phyloP scores from a whole-genome alignment of 1,140 invertebrate genomes.

The Zeugodacus cucurbitae region DNA sequence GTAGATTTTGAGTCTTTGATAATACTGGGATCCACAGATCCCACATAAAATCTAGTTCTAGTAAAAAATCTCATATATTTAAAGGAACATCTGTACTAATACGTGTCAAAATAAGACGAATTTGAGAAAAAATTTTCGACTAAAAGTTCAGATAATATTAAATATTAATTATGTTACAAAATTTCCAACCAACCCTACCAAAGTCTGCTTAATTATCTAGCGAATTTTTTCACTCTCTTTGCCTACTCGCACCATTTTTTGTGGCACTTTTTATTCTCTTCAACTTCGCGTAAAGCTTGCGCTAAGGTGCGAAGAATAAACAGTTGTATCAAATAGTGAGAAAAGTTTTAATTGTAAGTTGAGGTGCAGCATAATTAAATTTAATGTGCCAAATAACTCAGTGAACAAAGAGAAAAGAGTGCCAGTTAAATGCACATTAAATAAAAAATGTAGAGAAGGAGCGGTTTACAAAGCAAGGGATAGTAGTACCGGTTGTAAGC shows the following conservation, averaged over 20 bases:
- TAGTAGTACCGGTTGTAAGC: neutral
- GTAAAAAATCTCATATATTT: too few species aligned
- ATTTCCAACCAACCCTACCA: neutral
- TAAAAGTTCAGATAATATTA: too few species aligned
- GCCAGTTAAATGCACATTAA: neutral
- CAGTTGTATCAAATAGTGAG: neutral
- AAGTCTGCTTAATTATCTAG: neutral
- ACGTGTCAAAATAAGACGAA: too few species aligned
- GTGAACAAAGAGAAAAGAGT: neutral
- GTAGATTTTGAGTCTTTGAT: too few species aligned
- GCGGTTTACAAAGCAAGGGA: neutral
- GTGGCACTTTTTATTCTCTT: neutral
- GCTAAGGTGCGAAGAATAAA: neutral
- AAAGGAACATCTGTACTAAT: too few species aligned
- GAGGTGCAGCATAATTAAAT: constrained; percentile 12
- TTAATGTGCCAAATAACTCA: constrained; percentile 1
- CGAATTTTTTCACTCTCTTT: neutral
- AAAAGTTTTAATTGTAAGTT: neutral
- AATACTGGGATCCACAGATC: too few species aligned
- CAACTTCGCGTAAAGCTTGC: neutral
- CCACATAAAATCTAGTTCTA: too few species aligned
- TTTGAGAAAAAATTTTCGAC: too few species aligned
- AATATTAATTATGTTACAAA: too few species aligned
- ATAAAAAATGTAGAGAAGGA: neutral
- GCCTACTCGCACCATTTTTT: neutral